Conservation (phyloP, 1,140 invertebrate genomes). For the Heliconius hewitsoni region DNA sequence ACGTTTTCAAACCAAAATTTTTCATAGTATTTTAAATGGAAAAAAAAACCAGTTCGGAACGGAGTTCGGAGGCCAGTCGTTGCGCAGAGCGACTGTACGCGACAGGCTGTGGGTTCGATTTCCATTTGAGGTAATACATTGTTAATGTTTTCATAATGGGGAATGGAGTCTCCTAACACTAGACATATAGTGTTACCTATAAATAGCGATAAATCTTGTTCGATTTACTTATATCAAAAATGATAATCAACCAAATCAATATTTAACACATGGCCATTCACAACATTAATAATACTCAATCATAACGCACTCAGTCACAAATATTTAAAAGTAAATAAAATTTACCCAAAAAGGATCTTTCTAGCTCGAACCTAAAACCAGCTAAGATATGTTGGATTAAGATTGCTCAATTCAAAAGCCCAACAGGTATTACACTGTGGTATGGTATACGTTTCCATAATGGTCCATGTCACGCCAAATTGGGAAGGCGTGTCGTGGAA, state of each 20-base stretch:
- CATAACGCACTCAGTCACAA: not conserved
- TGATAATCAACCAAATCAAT: not conserved
- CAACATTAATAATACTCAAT: not conserved
- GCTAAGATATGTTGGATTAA: not conserved
- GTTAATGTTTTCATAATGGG: no score
- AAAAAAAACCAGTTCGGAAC: no score
- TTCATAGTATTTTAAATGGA: no score
- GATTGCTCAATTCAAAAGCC: conserved; percentile 20
- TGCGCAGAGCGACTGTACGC: no score
- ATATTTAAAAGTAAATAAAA: not conserved
- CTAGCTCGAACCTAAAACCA: not conserved
- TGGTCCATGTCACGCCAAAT: conserved; percentile 42
- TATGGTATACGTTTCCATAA: conserved; percentile 28
- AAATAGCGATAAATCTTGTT: no score
- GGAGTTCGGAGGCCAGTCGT: no score
- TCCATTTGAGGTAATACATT: no score
- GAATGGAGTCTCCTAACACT: no score
- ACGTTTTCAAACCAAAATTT: no score
- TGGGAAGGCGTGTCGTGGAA: conserved; percentile 55
- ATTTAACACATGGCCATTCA: not conserved
- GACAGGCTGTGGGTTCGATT: no score
- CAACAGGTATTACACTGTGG: conserved; percentile 11
- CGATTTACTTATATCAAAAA: not conserved
- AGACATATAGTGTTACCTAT: no score
- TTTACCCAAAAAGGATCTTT: not conserved